Percentiles rank a stretch among this genome's conserved stretches.
These are phyloP conservation scores for Onychostoma macrolepis DNA, from an alignment of 2,113 vertebrate genomes.

Conservation along the genomic window DNA sequence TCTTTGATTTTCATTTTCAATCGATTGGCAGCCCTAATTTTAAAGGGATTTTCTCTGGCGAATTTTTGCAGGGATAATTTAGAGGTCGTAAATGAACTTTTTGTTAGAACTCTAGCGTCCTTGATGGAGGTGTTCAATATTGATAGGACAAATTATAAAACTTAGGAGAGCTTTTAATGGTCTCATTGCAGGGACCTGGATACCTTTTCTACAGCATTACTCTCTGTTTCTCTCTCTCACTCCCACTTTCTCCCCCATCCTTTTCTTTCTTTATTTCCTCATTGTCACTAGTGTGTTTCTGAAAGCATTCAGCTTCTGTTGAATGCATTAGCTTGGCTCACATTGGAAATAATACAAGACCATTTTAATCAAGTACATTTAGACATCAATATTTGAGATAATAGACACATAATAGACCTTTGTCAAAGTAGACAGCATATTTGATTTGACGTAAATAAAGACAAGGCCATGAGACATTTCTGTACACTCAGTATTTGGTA, in stretches of 20 bases:
- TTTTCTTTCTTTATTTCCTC: not conserved
- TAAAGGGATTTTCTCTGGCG: constrained; percentile 25
- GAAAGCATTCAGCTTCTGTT: not conserved
- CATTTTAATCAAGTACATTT: constrained; percentile 6
- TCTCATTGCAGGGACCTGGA: constrained; percentile 48
- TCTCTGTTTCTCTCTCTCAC: not conserved
- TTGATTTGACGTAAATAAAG: not conserved
- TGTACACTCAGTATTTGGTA: not conserved
- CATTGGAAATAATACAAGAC: not conserved
- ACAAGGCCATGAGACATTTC: not conserved
- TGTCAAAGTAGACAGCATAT: not conserved
- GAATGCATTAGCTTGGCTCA: not conserved
- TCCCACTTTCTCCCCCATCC: constrained; percentile 14
- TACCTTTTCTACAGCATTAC: constrained; percentile 48
- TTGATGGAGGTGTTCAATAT: constrained; percentile 61
- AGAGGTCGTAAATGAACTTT: constrained; percentile 44
- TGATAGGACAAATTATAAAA: constrained; percentile 63
- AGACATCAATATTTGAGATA: constrained; percentile 16
- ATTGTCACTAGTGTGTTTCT: constrained; percentile 12
- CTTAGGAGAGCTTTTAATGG: constrained; percentile 62
- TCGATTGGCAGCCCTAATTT: not conserved
- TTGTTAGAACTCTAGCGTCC: constrained; percentile 58
- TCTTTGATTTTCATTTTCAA: not conserved
- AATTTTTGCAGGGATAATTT: constrained; percentile 60
- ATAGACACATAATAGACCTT: not conserved